A percentile compares a stretch with the other conserved stretches of the same genome.
These are phyloP conservation scores for Vombatus ursinus DNA, from an alignment of 2,113 vertebrate species.

Conservation along the genomic window DNA sequence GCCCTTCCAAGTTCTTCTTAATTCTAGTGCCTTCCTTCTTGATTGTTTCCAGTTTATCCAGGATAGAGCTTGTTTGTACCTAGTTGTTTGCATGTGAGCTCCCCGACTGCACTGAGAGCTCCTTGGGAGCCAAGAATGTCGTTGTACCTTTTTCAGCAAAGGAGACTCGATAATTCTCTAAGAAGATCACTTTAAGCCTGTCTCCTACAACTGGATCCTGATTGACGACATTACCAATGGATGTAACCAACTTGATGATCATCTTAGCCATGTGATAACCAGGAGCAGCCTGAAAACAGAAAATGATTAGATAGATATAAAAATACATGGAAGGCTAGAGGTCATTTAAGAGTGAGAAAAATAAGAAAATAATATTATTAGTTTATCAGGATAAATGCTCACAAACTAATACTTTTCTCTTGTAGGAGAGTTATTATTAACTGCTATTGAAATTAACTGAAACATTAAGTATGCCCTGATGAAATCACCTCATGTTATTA, in stretches of 20 bases:
- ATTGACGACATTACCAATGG: slow-evolving; percentile 89
- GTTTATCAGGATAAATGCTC: not conserved
- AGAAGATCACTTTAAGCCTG: slow-evolving; percentile 90
- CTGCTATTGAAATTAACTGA: not conserved
- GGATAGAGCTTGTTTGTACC: not conserved
- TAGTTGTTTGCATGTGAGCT: not conserved
- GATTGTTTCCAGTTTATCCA: not conserved
- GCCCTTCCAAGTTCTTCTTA: not conserved
- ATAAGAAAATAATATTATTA: not conserved
- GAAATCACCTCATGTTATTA: not conserved
- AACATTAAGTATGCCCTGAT: not conserved
- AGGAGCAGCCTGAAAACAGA: slow-evolving; percentile 87
- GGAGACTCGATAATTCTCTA: slow-evolving; percentile 94
- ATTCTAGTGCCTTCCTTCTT: not conserved
- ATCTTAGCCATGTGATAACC: slow-evolving; percentile 95
- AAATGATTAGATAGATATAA: not conserved
- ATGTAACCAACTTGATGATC: slow-evolving; percentile 93
- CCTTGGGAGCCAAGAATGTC: not conserved
- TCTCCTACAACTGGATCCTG: slow-evolving; percentile 89
- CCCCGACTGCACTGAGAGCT: not conserved
- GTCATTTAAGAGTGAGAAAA: not conserved
- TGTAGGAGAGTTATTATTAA: not conserved
- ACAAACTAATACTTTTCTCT: not conserved
- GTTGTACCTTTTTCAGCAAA: slow-evolving; percentile 93
- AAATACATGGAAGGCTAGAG: too few species aligned